Conservation (phyloP, 2,888 invertebrate genomes). For the Polylopha cassiicola region DNA sequence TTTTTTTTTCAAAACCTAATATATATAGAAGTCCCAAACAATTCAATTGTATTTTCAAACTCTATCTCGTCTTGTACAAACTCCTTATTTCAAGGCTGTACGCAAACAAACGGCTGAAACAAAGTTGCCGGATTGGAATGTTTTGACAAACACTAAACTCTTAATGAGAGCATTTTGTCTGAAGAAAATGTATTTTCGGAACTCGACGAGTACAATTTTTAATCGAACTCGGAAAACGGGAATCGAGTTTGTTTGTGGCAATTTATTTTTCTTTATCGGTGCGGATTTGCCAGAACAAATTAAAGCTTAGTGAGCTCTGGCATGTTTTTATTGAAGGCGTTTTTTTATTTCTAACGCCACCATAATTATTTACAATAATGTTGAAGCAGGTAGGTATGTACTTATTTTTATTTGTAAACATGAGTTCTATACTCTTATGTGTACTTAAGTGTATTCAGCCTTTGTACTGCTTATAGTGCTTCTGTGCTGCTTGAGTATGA, state of each 20-base stretch:
- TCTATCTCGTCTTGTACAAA: neutral
- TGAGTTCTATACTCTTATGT: too few species aligned
- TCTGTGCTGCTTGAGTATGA: too few species aligned
- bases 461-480: too few species aligned
- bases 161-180: slow-evolving; percentile 52
- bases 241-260: slow-evolving; percentile 15
- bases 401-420: too few species aligned
- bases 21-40: neutral
- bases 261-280: slow-evolving; percentile 19
- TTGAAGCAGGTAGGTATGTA: too few species aligned
- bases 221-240: slow-evolving; percentile 6
- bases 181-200: slow-evolving; percentile 26
- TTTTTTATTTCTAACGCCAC: too few species aligned
- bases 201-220: slow-evolving; percentile 9
- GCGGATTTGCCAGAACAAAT: slow-evolving; percentile 17
- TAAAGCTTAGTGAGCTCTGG: slow-evolving; percentile 16
- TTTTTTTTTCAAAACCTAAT: too few species aligned
- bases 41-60: neutral
- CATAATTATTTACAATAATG: too few species aligned
- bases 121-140: slow-evolving; percentile 64
- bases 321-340: slow-evolving; percentile 17
- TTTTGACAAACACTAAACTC: slow-evolving; percentile 57
- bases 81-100: slow-evolving; percentile 35
- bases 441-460: too few species aligned
- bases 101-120: slow-evolving; percentile 46